phyloP scores from a whole-genome alignment of 2,113 vertebrate species.

The Ptilorrhoa leucosticta region DNA sequence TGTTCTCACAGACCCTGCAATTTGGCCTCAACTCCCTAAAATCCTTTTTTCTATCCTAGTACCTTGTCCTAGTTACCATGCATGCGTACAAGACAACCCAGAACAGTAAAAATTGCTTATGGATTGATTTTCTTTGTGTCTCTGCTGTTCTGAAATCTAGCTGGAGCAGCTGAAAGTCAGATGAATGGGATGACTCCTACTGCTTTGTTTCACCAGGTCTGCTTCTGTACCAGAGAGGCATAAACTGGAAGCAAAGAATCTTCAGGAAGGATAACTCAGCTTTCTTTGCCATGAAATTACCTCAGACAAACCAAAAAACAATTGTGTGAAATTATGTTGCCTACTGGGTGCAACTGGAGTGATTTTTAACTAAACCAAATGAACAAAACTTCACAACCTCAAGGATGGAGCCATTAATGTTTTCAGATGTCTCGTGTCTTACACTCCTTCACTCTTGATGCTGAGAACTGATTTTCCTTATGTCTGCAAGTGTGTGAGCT shows the following conservation, averaged over 20 bases:
- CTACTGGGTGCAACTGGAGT: neutral
- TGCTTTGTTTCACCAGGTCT: constrained; percentile 24
- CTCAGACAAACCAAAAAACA: neutral
- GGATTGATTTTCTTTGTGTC: neutral
- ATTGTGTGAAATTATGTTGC: neutral
- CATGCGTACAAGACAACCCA: neutral
- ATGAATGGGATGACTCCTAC: constrained; percentile 13
- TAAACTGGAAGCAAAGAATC: neutral
- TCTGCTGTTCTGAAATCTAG: neutral
- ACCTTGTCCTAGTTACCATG: neutral
- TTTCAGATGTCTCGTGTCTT: neutral
- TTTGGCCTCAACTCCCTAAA: neutral
- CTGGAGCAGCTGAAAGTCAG: constrained; percentile 21
- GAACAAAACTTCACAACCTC: neutral
- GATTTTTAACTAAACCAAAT: neutral
- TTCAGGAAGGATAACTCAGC: neutral
- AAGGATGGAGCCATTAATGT: neutral
- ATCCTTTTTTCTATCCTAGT: neutral
- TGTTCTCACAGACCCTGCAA: neutral
- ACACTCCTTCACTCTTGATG: neutral
- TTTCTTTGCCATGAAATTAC: neutral
- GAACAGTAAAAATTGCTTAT: neutral
- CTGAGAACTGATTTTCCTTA: neutral
- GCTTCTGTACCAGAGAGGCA: neutral
- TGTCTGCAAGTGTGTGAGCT: neutral